Conservation (phyloP, 2,797 vertebrate species). For the Lophius americanus region DNA sequence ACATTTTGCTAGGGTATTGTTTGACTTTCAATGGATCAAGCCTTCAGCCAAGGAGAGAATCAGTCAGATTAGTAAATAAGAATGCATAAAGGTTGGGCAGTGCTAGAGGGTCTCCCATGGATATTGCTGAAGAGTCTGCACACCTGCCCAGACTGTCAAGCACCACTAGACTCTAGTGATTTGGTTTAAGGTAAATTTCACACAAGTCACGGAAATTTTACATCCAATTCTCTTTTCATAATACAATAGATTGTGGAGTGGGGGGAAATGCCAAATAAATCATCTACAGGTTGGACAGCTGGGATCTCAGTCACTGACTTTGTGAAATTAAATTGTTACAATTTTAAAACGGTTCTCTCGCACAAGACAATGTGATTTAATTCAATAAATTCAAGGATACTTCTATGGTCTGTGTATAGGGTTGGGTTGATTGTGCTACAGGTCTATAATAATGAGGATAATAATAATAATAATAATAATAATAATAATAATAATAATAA, state of each 20-base stretch:
- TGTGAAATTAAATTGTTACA: slow-evolving; percentile 71
- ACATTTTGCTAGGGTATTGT: slow-evolving; percentile 42
- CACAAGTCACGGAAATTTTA: slow-evolving; percentile 73
- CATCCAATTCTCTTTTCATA: slow-evolving; percentile 77
- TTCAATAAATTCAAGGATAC: slow-evolving; percentile 21
- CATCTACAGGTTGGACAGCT: slow-evolving; percentile 68
- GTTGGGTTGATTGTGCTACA: too few species aligned
- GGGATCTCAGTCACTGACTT: slow-evolving; percentile 56
- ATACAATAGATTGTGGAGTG: slow-evolving; percentile 71
- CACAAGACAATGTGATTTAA: slow-evolving; percentile 14
- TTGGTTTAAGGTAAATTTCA: slow-evolving; percentile 83
- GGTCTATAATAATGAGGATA: too few species aligned
- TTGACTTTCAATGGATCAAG: slow-evolving; percentile 61
- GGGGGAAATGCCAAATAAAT: slow-evolving; percentile 66
- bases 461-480: too few species aligned
- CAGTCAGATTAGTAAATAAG: slow-evolving; percentile 77
- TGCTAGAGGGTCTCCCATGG: slow-evolving; percentile 60
- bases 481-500: too few species aligned
- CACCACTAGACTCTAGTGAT: slow-evolving; percentile 81
- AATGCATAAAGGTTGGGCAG: slow-evolving; percentile 69
- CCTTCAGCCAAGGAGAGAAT: slow-evolving; percentile 52
- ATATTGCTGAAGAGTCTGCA: slow-evolving; percentile 68
- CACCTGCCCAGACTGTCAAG: slow-evolving; percentile 80
- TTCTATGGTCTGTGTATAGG: background rate
- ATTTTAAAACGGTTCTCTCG: slow-evolving; percentile 43